phyloP scores from a whole-genome alignment of 2,113 vertebrate species.

The Siniperca chuatsi region DNA sequence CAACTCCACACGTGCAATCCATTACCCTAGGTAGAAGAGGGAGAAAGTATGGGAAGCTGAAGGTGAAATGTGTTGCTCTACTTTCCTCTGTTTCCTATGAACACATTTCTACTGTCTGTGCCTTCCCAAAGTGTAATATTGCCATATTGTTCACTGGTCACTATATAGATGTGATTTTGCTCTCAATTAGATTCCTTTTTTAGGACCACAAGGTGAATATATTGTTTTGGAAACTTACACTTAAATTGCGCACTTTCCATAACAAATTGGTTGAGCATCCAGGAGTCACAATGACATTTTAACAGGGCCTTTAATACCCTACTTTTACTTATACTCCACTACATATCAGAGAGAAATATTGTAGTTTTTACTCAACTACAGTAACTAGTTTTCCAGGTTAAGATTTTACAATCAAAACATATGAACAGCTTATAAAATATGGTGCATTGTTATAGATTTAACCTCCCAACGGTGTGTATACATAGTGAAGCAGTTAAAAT shows the following conservation, averaged over 20 bases:
- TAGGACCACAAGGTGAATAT: not conserved
- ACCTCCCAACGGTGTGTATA: not conserved
- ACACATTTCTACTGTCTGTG: slow-evolving; percentile 44
- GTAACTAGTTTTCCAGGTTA: not conserved
- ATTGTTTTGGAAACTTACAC: not conserved
- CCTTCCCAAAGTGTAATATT: slow-evolving; percentile 17
- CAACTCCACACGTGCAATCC: slow-evolving; percentile 81
- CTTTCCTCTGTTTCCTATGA: slow-evolving; percentile 73
- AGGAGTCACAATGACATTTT: not conserved
- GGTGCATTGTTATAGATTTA: not conserved
- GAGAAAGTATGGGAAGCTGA: slow-evolving; percentile 79
- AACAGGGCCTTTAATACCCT: not conserved
- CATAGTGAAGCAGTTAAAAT: not conserved
- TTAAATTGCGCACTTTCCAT: not conserved
- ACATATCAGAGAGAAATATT: too few species aligned
- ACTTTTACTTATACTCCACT: not conserved
- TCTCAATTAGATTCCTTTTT: not conserved
- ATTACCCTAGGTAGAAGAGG: slow-evolving; percentile 76
- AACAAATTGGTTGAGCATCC: not conserved
- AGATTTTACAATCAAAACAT: too few species aligned
- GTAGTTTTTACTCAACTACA: not conserved
- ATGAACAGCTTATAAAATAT: not conserved
- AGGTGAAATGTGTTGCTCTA: slow-evolving; percentile 73
- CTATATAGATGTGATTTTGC: not conserved
- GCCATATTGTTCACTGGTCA: not conserved